phyloP scores from a whole-genome alignment of 2,888 invertebrate species.

The Melieria picta region DNA sequence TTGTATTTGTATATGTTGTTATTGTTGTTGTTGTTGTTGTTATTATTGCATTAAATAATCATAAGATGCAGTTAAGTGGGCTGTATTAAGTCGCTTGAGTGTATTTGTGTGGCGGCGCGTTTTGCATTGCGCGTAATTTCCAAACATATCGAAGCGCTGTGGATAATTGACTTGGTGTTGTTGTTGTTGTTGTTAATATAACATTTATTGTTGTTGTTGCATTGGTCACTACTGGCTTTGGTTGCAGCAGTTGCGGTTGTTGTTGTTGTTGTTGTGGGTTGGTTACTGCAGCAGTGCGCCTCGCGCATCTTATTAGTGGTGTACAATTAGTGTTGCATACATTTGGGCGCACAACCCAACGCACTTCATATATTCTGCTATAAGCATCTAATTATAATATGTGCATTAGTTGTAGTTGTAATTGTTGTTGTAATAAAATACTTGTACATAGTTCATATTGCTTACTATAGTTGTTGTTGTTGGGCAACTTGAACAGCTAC shows the following conservation, averaged over 20 bases:
- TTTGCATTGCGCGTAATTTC: no score
- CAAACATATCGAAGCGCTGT: no score
- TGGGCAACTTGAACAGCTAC: slow-evolving; percentile 7
- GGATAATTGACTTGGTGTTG: not conserved
- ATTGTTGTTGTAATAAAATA: not conserved
- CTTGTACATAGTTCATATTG: no score
- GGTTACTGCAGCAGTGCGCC: slow-evolving; percentile 9
- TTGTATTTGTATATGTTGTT: no score
- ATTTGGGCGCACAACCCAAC: slow-evolving; percentile 34
- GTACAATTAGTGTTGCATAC: slow-evolving; percentile 60
- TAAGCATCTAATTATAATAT: slow-evolving; percentile 31
- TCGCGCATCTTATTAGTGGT: slow-evolving; percentile 54
- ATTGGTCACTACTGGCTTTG: slow-evolving; percentile 6
- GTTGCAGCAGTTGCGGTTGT: slow-evolving; percentile 50
- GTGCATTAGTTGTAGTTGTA: slow-evolving; percentile 16
- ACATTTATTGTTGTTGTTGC: slow-evolving; percentile 40
- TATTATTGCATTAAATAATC: no score
- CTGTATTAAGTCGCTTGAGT: no score
- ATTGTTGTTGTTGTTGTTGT: no score
- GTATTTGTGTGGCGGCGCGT: no score
- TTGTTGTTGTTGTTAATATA: slow-evolving; percentile 47
- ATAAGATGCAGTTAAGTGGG: no score
- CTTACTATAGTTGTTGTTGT: not conserved
- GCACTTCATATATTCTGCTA: not conserved
- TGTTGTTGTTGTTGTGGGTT: slow-evolving; percentile 38